Conservation (phyloP, 1,140 invertebrate species). For the Aphaenogaster floridana region DNA sequence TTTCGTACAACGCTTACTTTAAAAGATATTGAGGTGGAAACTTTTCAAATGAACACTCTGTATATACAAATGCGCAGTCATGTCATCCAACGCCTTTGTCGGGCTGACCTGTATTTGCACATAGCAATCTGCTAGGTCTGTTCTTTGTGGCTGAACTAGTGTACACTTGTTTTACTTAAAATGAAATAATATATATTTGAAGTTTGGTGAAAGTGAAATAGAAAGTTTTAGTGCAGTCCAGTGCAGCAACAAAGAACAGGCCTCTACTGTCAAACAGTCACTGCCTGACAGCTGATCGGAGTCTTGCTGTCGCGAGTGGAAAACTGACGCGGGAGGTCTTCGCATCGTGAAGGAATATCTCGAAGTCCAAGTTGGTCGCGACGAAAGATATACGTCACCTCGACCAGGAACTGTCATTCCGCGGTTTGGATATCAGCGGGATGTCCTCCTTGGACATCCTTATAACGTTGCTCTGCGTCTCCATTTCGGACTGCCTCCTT, state of each 20-base stretch:
- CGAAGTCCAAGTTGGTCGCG: background rate
- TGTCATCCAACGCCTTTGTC: background rate
- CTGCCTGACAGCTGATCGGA: background rate
- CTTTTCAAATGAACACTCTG: too few relatives aligned
- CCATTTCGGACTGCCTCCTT: constrained; percentile 83
- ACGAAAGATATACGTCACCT: constrained; percentile 85
- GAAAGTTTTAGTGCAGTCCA: too few relatives aligned
- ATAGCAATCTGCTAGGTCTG: too few relatives aligned
- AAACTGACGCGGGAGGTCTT: background rate
- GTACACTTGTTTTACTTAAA: too few relatives aligned
- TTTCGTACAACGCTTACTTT: too few relatives aligned
- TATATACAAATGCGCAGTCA: background rate
- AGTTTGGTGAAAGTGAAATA: too few relatives aligned
- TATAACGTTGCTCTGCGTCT: constrained; percentile 87
- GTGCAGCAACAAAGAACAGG: too few relatives aligned
- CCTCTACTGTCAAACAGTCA: too few relatives aligned
- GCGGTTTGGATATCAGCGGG: constrained; percentile 88
- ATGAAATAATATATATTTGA: too few relatives aligned
- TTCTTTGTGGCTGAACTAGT: too few relatives aligned
- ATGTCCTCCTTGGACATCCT: constrained; percentile 89
- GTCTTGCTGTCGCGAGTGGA: background rate
- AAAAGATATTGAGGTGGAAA: too few relatives aligned
- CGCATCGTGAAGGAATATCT: background rate
- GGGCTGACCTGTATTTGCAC: background rate
- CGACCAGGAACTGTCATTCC: constrained; percentile 86